Conservation (phyloP, 2,888 invertebrate species). For the Cistogaster globosa region DNA sequence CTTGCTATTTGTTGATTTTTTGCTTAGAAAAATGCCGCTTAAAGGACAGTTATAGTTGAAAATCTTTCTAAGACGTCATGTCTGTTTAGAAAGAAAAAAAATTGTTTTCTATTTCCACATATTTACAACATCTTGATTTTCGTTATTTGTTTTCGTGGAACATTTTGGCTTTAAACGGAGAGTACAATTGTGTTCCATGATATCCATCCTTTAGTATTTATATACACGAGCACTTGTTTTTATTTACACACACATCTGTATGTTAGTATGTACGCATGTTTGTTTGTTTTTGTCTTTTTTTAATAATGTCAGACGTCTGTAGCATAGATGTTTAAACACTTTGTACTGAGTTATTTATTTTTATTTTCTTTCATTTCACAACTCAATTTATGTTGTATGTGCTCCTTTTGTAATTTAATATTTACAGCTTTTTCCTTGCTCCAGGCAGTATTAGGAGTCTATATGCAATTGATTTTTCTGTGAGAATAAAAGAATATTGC, state of each 20-base stretch:
- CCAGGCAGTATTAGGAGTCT: constrained; percentile 6
- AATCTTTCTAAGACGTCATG: constrained; percentile 55
- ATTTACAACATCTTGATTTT: too few species aligned
- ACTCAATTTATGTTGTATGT: constrained; percentile 56
- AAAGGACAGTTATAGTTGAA: constrained; percentile 48
- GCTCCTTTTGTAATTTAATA: constrained; percentile 9
- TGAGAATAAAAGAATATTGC: not conserved
- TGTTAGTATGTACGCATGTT: not conserved
- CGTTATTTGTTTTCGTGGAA: too few species aligned
- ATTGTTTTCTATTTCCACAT: not conserved
- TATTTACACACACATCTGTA: too few species aligned
- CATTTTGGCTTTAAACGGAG: not conserved
- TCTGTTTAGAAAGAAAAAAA: constrained; percentile 36
- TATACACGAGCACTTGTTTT: not conserved
- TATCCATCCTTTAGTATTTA: not conserved
- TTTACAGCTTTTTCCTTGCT: constrained; percentile 23
- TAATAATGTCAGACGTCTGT: constrained; percentile 13
- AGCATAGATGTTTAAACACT: constrained; percentile 3
- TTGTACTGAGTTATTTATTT: not conserved
- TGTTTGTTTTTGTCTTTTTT: too few species aligned
- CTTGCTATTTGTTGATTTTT: constrained; percentile 20
- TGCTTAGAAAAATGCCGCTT: constrained; percentile 64
- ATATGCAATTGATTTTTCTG: constrained; percentile 10
- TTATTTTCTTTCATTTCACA: constrained; percentile 53
- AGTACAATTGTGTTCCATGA: not conserved